phyloP scores from a whole-genome alignment of 2,888 invertebrate species.

The Caenorhabditis sp. region DNA sequence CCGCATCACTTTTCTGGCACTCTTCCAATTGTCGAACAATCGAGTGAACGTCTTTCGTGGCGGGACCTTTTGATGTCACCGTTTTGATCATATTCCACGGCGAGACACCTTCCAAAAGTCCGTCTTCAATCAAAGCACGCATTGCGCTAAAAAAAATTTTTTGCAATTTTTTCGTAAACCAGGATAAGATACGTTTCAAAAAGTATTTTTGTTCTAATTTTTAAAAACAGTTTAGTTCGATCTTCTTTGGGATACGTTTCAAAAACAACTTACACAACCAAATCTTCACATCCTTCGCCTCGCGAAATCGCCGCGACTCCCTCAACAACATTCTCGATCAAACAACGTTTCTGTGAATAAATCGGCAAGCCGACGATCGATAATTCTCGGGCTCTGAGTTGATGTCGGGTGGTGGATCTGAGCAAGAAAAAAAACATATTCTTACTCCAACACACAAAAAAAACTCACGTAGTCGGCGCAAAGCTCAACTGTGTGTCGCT shows the following conservation, averaged over 20 bases:
- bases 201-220: no score
- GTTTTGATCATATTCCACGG: slow-evolving; percentile 61
- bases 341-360: slow-evolving; percentile 60
- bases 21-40: slow-evolving; percentile 61
- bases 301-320: slow-evolving; percentile 63
- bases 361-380: slow-evolving; percentile 67
- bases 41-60: slow-evolving; percentile 60
- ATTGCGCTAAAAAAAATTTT: slow-evolving; percentile 82
- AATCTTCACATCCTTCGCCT: slow-evolving; percentile 28
- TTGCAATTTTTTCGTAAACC: no score
- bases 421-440: no score
- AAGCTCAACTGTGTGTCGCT: slow-evolving; percentile 18
- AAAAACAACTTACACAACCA: slow-evolving; percentile 21
- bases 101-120: slow-evolving; percentile 79
- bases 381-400: slow-evolving; percentile 63
- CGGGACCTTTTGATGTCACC: slow-evolving; percentile 64
- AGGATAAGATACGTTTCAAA: no score
- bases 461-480: slow-evolving; percentile 41
- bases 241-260: background rate
- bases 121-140: slow-evolving; percentile 84
- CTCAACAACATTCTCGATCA: slow-evolving; percentile 68
- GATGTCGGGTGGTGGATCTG: slow-evolving; percentile 46
- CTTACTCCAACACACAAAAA: no score
- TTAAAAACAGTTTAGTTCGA: no score
- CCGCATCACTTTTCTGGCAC: slow-evolving; percentile 59